Evolutionary conservation across 1,140 invertebrate species (phyloP).

Genomic region (Cyclargus thomasi): DNA sequence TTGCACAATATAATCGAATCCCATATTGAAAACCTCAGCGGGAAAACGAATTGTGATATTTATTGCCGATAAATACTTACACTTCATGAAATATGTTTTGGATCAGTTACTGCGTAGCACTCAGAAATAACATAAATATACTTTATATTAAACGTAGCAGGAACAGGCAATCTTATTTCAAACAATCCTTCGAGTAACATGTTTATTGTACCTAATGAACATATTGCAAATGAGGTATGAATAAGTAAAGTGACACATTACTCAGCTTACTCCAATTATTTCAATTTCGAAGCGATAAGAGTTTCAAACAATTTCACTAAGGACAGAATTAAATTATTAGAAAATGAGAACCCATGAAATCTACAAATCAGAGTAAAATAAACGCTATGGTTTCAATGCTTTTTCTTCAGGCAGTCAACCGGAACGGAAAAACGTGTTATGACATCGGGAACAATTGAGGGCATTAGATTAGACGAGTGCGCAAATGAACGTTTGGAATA

Average conservation of each 20-base stretch:
- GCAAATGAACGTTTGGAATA: constrained; percentile 33
- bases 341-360: too few relatives aligned
- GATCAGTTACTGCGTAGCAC: neutral
- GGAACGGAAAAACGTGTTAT: too few relatives aligned
- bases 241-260: neutral
- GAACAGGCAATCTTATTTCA: neutral
- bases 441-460: constrained; percentile 17
- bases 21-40: constrained; percentile 28
- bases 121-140: constrained; percentile 8
- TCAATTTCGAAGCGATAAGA: neutral
- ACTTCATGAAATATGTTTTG: constrained; percentile 38
- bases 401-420: too few relatives aligned
- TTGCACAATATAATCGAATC: constrained; percentile 34
- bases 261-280: neutral
- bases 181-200: neutral
- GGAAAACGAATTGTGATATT: constrained; percentile 45
- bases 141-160: constrained; percentile 6
- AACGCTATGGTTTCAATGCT: neutral
- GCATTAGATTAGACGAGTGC: constrained; percentile 23
- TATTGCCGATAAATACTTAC: constrained; percentile 52
- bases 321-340: too few relatives aligned
- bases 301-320: too few relatives aligned
- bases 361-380: neutral
- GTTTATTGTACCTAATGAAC: too few relatives aligned
- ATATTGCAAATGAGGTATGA: too few relatives aligned